These are phyloP conservation scores for Drosophila varians DNA, from an alignment of 1,140 invertebrate species.

Conservation along the genomic window DNA sequence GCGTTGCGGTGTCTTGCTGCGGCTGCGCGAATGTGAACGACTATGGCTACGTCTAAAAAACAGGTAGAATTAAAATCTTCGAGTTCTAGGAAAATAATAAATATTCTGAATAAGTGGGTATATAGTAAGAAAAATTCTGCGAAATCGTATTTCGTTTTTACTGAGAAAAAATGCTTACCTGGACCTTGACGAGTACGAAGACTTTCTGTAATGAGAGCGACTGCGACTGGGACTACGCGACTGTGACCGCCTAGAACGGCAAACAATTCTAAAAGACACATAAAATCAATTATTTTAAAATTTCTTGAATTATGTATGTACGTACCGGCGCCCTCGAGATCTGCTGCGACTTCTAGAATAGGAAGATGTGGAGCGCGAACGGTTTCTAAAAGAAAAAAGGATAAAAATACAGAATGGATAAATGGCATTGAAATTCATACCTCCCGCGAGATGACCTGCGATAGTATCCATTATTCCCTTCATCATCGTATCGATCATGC, in stretches of 20 bases:
- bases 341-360: conserved; percentile 83
- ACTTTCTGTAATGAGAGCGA: conserved; percentile 78
- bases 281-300: conserved; percentile 5
- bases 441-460: conserved; percentile 61
- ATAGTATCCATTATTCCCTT: conserved; percentile 55
- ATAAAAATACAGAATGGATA: neutral
- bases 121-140: too few species aligned
- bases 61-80: neutral
- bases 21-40: conserved; percentile 61
- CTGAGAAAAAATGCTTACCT: conserved; percentile 30
- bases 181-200: conserved; percentile 69
- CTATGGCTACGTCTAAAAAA: conserved; percentile 51
- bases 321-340: conserved; percentile 78
- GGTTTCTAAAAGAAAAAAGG: conserved; percentile 64
- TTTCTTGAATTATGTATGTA: conserved; percentile 2
- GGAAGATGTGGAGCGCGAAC: conserved; percentile 71
- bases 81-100: neutral
- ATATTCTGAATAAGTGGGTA: neutral
- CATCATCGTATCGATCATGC: conserved; percentile 58
- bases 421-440: conserved; percentile 11
- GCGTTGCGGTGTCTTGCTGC: conserved; percentile 58
- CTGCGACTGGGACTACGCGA: conserved; percentile 64
- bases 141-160: too few species aligned
- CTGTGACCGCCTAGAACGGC: conserved; percentile 68
- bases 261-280: conserved; percentile 54